Evolutionary conservation across 2,888 invertebrate species (phyloP).

Genomic region (Dendrolimus pini): DNA sequence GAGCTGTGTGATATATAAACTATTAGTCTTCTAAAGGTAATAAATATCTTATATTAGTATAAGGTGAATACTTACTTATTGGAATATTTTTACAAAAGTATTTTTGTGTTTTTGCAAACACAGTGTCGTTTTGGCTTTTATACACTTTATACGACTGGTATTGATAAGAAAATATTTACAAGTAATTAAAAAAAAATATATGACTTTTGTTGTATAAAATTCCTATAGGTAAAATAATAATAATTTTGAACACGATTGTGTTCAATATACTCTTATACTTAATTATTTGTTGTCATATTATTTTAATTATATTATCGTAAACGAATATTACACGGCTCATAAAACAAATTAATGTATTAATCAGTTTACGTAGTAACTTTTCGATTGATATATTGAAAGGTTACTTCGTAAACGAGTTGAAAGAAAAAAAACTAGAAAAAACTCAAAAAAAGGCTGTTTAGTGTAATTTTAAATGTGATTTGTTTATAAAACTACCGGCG

Average conservation of each 20-base stretch:
- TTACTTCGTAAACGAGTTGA: slow-evolving; percentile 9
- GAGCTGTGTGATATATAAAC: slow-evolving; percentile 2
- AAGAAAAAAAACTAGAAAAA: slow-evolving; percentile 36
- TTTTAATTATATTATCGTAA: slow-evolving; percentile 3
- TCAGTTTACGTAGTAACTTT: neutral
- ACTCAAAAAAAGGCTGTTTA: slow-evolving; percentile 64
- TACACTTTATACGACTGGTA: too few species aligned
- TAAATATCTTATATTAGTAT: too few species aligned
- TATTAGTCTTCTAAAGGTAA: neutral
- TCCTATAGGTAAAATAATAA: too few species aligned
- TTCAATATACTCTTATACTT: too few species aligned
- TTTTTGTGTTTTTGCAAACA: too few species aligned
- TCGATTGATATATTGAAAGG: neutral
- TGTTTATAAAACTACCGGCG: slow-evolving; percentile 32
- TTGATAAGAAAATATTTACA: too few species aligned
- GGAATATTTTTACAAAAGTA: too few species aligned
- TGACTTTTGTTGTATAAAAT: too few species aligned
- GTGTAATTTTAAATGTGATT: slow-evolving; percentile 53
- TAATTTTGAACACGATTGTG: too few species aligned
- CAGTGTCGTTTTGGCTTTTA: too few species aligned
- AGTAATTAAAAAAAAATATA: too few species aligned
- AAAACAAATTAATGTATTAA: neutral
- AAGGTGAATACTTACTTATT: too few species aligned
- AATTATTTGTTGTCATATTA: slow-evolving; percentile 5
- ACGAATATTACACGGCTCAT: slow-evolving; percentile 1